phyloP scores from a whole-genome alignment of 2,888 invertebrate genomes.

The Stratiomys singularior region DNA sequence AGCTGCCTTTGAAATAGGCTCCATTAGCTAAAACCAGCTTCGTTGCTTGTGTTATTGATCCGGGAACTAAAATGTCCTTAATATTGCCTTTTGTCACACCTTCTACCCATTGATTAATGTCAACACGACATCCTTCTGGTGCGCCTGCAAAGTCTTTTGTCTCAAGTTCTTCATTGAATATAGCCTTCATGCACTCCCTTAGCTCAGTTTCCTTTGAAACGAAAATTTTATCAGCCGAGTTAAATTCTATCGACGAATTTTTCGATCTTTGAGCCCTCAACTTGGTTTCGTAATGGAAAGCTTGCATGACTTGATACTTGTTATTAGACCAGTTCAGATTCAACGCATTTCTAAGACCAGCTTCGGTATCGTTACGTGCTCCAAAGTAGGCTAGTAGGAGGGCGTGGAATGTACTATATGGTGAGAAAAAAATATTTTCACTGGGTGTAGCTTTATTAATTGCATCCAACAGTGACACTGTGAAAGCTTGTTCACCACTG shows the following conservation, averaged over 20 bases:
- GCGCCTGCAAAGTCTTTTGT: constrained; percentile 72
- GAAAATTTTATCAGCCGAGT: constrained; percentile 81
- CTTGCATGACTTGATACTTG: constrained; percentile 78
- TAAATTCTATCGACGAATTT: constrained; percentile 76
- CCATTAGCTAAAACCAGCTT: constrained; percentile 85
- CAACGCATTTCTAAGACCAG: constrained; percentile 57
- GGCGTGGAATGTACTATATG: constrained; percentile 86
- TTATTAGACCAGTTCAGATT: constrained; percentile 64
- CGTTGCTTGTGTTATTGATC: constrained; percentile 72
- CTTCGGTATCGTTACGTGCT: constrained; percentile 77
- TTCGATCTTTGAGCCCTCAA: constrained; percentile 67
- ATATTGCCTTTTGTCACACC: constrained; percentile 81
- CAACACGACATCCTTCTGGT: constrained; percentile 69
- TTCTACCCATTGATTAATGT: constrained; percentile 83
- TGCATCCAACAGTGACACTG: constrained; percentile 75
- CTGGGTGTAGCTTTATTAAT: constrained; percentile 73
- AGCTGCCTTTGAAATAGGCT: constrained; percentile 89
- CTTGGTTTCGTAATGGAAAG: constrained; percentile 78
- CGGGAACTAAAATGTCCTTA: constrained; percentile 74
- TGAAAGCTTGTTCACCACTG: constrained; percentile 74
- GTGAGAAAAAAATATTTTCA: constrained; percentile 88
- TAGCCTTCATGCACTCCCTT: constrained; percentile 73
- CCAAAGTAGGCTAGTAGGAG: constrained; percentile 83
- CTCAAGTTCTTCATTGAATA: constrained; percentile 75
- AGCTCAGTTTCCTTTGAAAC: constrained; percentile 65